A percentile compares a stretch with the other conserved stretches of the same genome.
phyloP scores from a whole-genome alignment of 2,888 invertebrate species.

The Apoda limacodes region DNA sequence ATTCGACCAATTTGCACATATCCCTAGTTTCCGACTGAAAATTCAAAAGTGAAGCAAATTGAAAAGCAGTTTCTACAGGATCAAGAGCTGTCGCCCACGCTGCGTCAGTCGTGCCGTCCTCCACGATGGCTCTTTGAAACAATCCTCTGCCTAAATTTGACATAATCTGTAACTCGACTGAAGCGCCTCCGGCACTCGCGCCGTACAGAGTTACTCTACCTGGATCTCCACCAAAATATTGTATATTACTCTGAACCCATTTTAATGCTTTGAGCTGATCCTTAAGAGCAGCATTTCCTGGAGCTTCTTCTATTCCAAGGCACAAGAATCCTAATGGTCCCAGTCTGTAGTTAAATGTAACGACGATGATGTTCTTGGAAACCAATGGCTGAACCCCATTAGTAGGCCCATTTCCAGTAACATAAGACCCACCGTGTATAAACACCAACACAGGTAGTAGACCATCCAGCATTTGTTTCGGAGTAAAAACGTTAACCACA shows the following conservation, averaged over 20 bases:
- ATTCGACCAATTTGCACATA: slow-evolving; percentile 15
- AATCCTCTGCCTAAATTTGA: slow-evolving; percentile 27
- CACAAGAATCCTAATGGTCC: slow-evolving; percentile 31
- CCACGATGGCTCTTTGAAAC: slow-evolving; percentile 28
- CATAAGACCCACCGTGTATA: slow-evolving; percentile 30
- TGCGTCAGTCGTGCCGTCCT: slow-evolving; percentile 24
- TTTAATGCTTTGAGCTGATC: slow-evolving; percentile 30
- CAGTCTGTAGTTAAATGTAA: slow-evolving; percentile 32
- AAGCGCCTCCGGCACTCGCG: slow-evolving; percentile 33
- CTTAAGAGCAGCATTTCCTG: slow-evolving; percentile 34
- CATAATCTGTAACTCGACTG: slow-evolving; percentile 26
- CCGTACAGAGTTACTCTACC: slow-evolving; percentile 32
- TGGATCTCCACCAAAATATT: slow-evolving; percentile 31
- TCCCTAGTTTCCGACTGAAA: slow-evolving; percentile 10
- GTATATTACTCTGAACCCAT: slow-evolving; percentile 30
- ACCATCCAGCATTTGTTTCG: slow-evolving; percentile 12
- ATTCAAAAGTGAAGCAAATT: slow-evolving; percentile 15
- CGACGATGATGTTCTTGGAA: slow-evolving; percentile 27
- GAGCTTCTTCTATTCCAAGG: slow-evolving; percentile 26
- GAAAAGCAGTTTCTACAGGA: slow-evolving; percentile 23
- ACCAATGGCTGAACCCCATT: slow-evolving; percentile 27
- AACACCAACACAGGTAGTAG: slow-evolving; percentile 28
- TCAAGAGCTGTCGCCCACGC: slow-evolving; percentile 24
- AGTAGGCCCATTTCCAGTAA: slow-evolving; percentile 26
- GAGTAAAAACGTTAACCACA: slow-evolving; percentile 29